Evolutionary conservation across 2,797 vertebrate species (phyloP), one percentile per base, ranked within the genome.

Genomic region (Lemur catta): DNA sequence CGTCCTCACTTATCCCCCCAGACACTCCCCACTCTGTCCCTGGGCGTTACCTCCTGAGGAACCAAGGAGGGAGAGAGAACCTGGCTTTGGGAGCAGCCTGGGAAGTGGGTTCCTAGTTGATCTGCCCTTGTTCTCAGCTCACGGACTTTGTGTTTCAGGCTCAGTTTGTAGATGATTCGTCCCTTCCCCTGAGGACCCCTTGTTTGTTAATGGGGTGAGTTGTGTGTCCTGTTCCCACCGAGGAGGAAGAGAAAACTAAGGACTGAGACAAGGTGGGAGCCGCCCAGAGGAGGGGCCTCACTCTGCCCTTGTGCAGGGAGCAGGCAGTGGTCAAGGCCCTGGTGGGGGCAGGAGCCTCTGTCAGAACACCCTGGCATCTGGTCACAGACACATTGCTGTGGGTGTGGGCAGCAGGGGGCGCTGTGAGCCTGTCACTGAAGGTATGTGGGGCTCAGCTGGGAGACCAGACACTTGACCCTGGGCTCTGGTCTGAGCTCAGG

Each of bases 321-420:
- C 14, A 63, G 59, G 33, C 28, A 38, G 3, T 1, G 7, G 38
- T 30, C 1, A 74, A 12, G 9, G 13, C 28, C 26, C 2, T 65
- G 57, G 35, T 18, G 30, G 7, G 20, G 7, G 30, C 43, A 50
- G 33, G 4, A 15, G 7, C 9, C 6, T 55, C 28, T 22, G 26
- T 81, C 57, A 61, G 28, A 28, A 50, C 7, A 14, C n/a, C 24
- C 6, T 43, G 7, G 18, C 15, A 24, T 13, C 1, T 55, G 4
- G 1, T 6, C 30, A 72, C 26, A 76, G 71, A 41, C 2, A 4
- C 20, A 5, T 50, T 52, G 2, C 3, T 5, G 6, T 12, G 38
- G n/a, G 1, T 2, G 5, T 18, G 24, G 14, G n/a, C 43, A 71
- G 35, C 67, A 33, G 4, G 20, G 20, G 1, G 24, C 4, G 3